Conservation (phyloP, 2,797 vertebrate species). For the Anableps anableps region DNA sequence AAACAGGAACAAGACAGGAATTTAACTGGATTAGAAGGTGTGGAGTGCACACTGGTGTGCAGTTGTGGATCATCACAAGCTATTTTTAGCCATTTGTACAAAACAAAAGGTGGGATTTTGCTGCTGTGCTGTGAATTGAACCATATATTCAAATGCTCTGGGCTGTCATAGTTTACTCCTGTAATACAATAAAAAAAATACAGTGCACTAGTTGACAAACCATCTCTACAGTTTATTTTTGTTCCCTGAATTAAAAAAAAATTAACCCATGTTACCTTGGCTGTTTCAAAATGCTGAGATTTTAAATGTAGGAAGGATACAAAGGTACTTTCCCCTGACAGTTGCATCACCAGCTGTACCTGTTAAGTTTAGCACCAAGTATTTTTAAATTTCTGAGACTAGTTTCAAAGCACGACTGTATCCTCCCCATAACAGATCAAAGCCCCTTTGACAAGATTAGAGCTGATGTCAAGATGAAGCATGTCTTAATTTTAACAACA, state of each 20-base stretch:
- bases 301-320: constrained; percentile 1
- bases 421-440: constrained; percentile 17
- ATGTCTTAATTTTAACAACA: constrained; percentile 27
- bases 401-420: constrained; percentile 27
- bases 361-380: constrained; percentile 24
- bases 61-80: neutral
- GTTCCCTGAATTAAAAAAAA: neutral
- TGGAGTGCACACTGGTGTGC: neutral
- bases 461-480: constrained; percentile 22
- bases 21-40: constrained; percentile 1
- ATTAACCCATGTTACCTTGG: neutral
- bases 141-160: neutral
- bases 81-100: neutral
- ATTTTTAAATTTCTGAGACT: constrained; percentile 33
- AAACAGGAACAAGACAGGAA: neutral
- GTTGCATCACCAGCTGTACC: constrained; percentile 8
- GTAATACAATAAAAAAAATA: neutral
- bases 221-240: neutral
- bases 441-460: constrained; percentile 19
- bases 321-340: constrained; percentile 1
- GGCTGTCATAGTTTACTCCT: neutral
- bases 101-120: neutral
- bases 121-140: neutral
- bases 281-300: constrained; percentile 7
- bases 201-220: neutral